Evolutionary conservation across 1,140 invertebrate genomes (phyloP).

Genomic region (Aplysia californica): DNA sequence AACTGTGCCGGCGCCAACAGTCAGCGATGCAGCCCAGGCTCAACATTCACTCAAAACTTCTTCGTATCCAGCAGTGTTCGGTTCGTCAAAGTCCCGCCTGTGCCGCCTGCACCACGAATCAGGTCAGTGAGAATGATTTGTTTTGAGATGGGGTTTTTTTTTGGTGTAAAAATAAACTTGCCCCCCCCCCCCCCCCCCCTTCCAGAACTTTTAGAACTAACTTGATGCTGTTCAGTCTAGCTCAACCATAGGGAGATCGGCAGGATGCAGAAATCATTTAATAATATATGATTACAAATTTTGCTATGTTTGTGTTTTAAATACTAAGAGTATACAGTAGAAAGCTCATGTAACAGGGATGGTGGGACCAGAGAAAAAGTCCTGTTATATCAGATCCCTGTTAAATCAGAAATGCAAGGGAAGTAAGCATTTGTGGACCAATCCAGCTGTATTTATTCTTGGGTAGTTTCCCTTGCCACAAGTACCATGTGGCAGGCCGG

Average conservation of each 20-base stretch:
- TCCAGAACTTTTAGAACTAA: no score
- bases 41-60: conserved; percentile 32
- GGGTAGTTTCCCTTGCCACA: no score
- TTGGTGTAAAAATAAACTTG: background rate
- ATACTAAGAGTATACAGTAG: background rate
- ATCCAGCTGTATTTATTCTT: no score
- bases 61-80: conserved; percentile 40
- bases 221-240: background rate
- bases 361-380: no score
- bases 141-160: background rate
- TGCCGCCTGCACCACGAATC: conserved; percentile 27
- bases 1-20: conserved; percentile 25
- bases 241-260: background rate
- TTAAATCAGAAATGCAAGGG: no score
- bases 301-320: no score
- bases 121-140: conserved; percentile 20
- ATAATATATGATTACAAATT: background rate
- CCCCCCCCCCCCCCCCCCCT: background rate
- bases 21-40: conserved; percentile 12
- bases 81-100: conserved; percentile 42
- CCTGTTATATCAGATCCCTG: no score
- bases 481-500: no score
- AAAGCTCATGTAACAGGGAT: no score
- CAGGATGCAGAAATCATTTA: no score
- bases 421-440: no score